A percentile compares a stretch with the other conserved stretches of the same genome.
Evolutionary conservation across 2,797 vertebrate genomes (phyloP).

Genomic region (Tiaroga cobitis): DNA sequence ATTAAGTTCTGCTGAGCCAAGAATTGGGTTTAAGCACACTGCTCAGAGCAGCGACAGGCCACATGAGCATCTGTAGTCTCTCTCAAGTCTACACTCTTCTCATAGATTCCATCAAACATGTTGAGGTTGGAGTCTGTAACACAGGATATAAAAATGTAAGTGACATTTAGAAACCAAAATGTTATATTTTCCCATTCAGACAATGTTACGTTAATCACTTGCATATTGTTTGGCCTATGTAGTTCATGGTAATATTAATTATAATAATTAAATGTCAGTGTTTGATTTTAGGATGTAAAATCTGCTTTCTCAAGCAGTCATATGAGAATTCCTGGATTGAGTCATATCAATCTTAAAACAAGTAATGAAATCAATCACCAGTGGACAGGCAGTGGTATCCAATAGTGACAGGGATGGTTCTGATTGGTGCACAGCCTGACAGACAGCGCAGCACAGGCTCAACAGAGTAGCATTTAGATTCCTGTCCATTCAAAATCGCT

Average conservation of each 20-base stretch:
- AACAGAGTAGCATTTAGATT: slow-evolving; percentile 78
- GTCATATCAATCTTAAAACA: neutral
- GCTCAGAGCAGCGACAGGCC: slow-evolving; percentile 72
- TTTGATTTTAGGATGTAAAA: neutral
- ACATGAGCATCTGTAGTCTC: slow-evolving; percentile 70
- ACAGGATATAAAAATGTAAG: slow-evolving; percentile 28
- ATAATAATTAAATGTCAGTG: neutral
- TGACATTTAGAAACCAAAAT: neutral
- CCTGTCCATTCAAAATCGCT: slow-evolving; percentile 62
- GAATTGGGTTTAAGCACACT: slow-evolving; percentile 61
- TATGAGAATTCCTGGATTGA: neutral
- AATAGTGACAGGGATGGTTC: slow-evolving; percentile 66
- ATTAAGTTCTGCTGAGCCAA: neutral
- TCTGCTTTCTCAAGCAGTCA: neutral
- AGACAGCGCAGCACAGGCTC: slow-evolving; percentile 78
- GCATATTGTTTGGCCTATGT: neutral
- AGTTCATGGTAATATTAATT: neutral
- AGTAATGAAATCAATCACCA: slow-evolving; percentile 65
- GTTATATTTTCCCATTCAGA: neutral
- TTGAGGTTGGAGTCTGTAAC: slow-evolving; percentile 70
- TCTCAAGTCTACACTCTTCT: slow-evolving; percentile 69
- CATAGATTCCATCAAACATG: slow-evolving; percentile 59
- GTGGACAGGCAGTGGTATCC: slow-evolving; percentile 77
- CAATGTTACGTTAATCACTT: neutral
- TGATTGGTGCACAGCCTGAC: slow-evolving; percentile 71